Conservation (phyloP, 2,888 invertebrate genomes). For the Athetis lepigone region DNA sequence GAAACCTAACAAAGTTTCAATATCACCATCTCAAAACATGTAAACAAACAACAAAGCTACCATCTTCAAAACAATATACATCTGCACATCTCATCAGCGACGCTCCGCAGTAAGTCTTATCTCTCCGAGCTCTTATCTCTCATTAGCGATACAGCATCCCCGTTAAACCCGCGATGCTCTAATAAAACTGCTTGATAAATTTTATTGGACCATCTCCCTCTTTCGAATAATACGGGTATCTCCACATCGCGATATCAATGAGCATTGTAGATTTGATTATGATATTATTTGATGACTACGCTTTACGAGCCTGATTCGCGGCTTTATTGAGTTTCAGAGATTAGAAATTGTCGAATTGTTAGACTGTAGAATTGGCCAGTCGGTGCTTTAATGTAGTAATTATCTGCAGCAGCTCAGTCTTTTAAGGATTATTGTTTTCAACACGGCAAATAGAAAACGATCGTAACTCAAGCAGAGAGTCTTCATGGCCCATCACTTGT, state of each 20-base stretch:
- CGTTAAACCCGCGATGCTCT: conserved; percentile 71
- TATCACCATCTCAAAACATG: not conserved
- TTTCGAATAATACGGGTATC: conserved; percentile 50
- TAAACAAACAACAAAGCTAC: conserved; percentile 12
- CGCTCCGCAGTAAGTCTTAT: conserved; percentile 37
- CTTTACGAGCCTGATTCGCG: conserved; percentile 54
- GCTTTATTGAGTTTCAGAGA: conserved; percentile 49
- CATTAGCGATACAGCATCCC: conserved; percentile 76
- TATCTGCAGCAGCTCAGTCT: conserved; percentile 2
- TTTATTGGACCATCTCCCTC: conserved; percentile 65
- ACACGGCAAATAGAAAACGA: conserved; percentile 10
- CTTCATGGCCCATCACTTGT: conserved; percentile 23
- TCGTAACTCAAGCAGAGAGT: not conserved
- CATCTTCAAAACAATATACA: conserved; percentile 21
- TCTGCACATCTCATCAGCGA: conserved; percentile 23
- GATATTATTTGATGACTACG: conserved; percentile 57
- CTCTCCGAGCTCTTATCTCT: conserved; percentile 71
- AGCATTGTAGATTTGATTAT: conserved; percentile 59
- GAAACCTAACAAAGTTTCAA: not conserved
- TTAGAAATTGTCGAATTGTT: conserved; percentile 48
- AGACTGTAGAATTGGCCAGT: conserved; percentile 6
- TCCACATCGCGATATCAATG: conserved; percentile 60
- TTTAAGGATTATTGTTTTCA: conserved; percentile 1
- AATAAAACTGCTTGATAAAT: conserved; percentile 78
- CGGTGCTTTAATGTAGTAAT: conserved; percentile 9